phyloP scores from a whole-genome alignment of 2,888 invertebrate genomes.

The Bembecia ichneumoniformis region DNA sequence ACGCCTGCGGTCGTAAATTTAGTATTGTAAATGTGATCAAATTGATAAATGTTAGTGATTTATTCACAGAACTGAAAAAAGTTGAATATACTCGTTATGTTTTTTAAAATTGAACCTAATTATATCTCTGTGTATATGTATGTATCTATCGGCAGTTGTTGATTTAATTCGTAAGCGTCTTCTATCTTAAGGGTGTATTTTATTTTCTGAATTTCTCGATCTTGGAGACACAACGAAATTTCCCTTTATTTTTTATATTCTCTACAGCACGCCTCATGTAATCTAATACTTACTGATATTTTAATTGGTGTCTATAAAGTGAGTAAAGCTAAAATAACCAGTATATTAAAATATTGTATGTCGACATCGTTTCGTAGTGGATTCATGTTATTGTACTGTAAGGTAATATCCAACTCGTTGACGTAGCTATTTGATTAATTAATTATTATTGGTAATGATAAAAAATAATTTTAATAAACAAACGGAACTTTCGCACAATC shows the following conservation, averaged over 20 bases:
- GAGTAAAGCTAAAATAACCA: conserved; percentile 25
- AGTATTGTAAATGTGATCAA: conserved; percentile 38
- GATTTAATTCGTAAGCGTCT: conserved; percentile 64
- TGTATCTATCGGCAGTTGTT: conserved; percentile 60
- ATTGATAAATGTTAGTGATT: conserved; percentile 61
- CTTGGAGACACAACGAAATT: conserved; percentile 56
- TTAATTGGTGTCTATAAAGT: conserved; percentile 66
- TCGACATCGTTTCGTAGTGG: conserved; percentile 42
- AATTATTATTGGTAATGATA: conserved; percentile 26
- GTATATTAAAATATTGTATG: conserved; percentile 32
- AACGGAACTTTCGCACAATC: conserved; percentile 68
- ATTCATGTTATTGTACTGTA: conserved; percentile 29
- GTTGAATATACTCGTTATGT: conserved; percentile 68
- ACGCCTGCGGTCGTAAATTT: conserved; percentile 18
- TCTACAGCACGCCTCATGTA: conserved; percentile 39
- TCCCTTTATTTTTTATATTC: conserved; percentile 23
- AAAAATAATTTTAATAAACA: conserved; percentile 38
- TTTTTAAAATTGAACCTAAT: conserved; percentile 60
- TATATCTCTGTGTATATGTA: conserved; percentile 57
- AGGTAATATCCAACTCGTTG: conserved; percentile 37
- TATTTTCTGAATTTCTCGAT: conserved; percentile 18
- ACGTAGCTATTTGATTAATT: conserved; percentile 57
- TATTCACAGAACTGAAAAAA: conserved; percentile 70
- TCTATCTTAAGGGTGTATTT: conserved; percentile 28
- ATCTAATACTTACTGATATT: conserved; percentile 33